Percentiles rank a stretch among this genome's conserved stretches.
Conservation (phyloP, 1,140 invertebrate species). For the Zaprionus lachaisei region DNA sequence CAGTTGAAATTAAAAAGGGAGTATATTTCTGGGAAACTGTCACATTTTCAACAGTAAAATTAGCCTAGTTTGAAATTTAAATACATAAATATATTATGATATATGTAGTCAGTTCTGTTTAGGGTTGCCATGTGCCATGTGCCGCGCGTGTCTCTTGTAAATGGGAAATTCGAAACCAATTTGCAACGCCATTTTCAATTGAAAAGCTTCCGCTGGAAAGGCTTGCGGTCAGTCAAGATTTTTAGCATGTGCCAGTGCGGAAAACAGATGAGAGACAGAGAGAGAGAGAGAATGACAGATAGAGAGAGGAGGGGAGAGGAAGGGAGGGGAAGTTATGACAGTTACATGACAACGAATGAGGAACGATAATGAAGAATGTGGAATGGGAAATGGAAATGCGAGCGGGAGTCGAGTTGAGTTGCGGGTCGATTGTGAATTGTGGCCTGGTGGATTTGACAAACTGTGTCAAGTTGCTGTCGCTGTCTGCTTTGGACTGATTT, state of each 20-base stretch:
- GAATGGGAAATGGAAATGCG: conserved; percentile 58
- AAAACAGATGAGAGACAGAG: conserved; percentile 20
- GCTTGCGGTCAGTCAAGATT: conserved; percentile 53
- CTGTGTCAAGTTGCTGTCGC: conserved; percentile 70
- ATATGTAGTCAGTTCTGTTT: background rate
- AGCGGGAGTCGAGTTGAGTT: conserved; percentile 17
- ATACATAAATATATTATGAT: background rate
- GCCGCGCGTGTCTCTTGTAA: conserved; percentile 51
- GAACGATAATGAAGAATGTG: background rate
- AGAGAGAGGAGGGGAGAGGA: background rate
- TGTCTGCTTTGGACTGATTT: conserved; percentile 77
- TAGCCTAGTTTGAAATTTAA: background rate
- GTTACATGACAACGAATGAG: conserved; percentile 26
- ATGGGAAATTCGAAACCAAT: conserved; percentile 68
- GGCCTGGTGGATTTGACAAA: conserved; percentile 62
- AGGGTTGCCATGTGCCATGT: conserved; percentile 37
- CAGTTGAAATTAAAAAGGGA: background rate
- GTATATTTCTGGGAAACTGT: background rate
- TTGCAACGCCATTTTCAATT: conserved; percentile 74
- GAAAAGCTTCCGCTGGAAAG: conserved; percentile 65
- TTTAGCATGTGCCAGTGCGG: conserved; percentile 49
- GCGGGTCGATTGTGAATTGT: conserved; percentile 3
- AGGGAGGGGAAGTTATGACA: conserved; percentile 10
- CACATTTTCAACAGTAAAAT: background rate
- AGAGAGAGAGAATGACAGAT: background rate